A percentile compares a stretch with the other conserved stretches of the same genome.
phyloP scores from a whole-genome alignment of 2,113 vertebrate genomes.

The Cryptomyrus ogoouensis region DNA sequence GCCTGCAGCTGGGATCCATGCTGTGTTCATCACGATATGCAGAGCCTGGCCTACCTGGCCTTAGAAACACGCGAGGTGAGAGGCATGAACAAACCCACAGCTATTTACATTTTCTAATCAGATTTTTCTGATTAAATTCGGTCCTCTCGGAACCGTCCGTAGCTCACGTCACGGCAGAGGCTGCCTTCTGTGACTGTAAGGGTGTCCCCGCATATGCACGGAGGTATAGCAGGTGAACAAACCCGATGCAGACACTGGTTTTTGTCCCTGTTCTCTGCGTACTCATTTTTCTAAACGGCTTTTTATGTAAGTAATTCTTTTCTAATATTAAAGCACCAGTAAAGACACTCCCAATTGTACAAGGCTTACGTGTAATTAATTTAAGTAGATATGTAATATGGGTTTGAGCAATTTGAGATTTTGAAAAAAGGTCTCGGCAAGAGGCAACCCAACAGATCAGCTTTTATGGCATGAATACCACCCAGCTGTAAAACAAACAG shows the following conservation, averaged over 20 bases:
- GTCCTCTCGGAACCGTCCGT: not conserved
- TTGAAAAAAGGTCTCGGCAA: not conserved
- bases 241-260: not conserved
- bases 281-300: not conserved
- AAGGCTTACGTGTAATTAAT: not conserved
- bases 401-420: not conserved
- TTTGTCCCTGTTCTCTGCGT: not conserved
- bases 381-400: not conserved
- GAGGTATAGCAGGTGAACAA: not conserved
- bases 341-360: not conserved
- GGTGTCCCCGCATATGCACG: too few species aligned
- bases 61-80: not conserved
- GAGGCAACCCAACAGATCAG: constrained; percentile 14
- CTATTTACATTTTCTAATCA: constrained; percentile 2
- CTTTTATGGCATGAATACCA: not conserved
- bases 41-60: not conserved
- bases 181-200: not conserved
- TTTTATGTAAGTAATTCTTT: not conserved
- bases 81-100: not conserved
- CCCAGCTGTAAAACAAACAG: constrained; percentile 3
- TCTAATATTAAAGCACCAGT: not conserved
- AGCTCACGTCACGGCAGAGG: not conserved
- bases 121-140: not conserved
- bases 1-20: not conserved
- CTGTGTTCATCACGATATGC: not conserved